These are phyloP conservation scores for Coelopa frigida DNA, from an alignment of 1,140 invertebrate species.

Conservation along the genomic window DNA sequence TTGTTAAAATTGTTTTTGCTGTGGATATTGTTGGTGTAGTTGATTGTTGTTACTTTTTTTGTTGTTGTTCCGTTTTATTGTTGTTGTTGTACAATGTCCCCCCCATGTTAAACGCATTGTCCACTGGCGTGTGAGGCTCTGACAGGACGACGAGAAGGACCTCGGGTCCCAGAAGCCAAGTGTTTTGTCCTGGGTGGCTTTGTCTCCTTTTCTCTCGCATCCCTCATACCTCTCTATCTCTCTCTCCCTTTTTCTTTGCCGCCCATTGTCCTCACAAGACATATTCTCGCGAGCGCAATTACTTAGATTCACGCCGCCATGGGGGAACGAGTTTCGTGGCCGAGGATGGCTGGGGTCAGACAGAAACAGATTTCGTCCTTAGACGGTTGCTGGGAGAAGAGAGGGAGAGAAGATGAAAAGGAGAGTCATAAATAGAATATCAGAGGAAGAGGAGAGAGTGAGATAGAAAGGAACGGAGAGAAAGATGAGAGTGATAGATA, in stretches of 20 bases:
- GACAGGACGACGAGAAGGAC: no score
- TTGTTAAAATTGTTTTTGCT: no score
- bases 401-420: background rate
- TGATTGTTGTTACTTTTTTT: no score
- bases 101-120: no score
- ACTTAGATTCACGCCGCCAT: no score
- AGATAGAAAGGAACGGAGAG: background rate
- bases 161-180: no score
- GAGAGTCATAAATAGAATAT: background rate
- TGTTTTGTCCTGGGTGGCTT: no score
- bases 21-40: no score
- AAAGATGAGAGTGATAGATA: slow-evolving; percentile 5
- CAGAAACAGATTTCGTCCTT: background rate
- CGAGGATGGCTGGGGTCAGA: background rate
- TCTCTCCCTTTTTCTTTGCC: background rate
- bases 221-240: background rate
- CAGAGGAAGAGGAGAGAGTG: background rate
- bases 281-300: no score
- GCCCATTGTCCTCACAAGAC: background rate
- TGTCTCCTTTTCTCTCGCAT: background rate
- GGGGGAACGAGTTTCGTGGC: background rate
- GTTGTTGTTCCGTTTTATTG: no score
- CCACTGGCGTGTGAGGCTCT: no score
- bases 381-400: background rate
- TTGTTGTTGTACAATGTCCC: no score